Percentiles rank a stretch among this genome's conserved stretches.
Evolutionary conservation across 2,888 invertebrate genomes (phyloP).

Genomic region (Petrolisthes manimaculis): DNA sequence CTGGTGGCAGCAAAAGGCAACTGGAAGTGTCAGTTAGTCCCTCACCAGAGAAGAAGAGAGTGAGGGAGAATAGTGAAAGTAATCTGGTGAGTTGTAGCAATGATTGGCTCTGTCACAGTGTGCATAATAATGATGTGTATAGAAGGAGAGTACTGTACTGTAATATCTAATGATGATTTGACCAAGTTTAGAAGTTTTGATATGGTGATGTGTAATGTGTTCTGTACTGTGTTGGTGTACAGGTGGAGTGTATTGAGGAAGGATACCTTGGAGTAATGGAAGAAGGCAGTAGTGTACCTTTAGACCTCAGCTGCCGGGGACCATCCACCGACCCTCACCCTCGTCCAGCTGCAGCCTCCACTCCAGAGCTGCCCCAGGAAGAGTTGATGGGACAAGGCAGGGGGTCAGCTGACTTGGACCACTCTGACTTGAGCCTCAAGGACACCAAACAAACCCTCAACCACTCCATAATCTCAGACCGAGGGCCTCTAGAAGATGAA

Average conservation of each 20-base stretch:
- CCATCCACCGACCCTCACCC: not conserved
- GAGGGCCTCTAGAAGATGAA: constrained; percentile 57
- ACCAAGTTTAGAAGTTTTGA: too few species aligned
- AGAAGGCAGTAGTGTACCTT: constrained; percentile 34
- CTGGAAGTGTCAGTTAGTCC: constrained; percentile 25
- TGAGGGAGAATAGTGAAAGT: constrained; percentile 10
- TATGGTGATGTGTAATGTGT: too few species aligned
- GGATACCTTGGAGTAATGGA: not conserved
- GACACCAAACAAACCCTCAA: constrained; percentile 5
- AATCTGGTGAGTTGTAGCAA: constrained; percentile 21
- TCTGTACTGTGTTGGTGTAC: not conserved
- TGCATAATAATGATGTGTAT: too few species aligned
- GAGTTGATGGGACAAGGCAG: not conserved
- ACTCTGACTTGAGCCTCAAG: not conserved
- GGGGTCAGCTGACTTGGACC: not conserved
- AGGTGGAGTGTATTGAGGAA: not conserved
- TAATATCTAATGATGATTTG: too few species aligned
- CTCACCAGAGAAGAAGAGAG: constrained; percentile 43
- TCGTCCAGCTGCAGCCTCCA: constrained; percentile 10
- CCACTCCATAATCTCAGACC: constrained; percentile 20
- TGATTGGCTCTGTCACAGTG: not conserved
- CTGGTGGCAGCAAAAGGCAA: constrained; percentile 17
- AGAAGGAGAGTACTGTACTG: too few species aligned
- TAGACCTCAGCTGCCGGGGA: constrained; percentile 56
- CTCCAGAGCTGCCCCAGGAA: constrained; percentile 3